Evolutionary conservation across 2,797 vertebrate species (phyloP).

Genomic region (Aplochiton taeniatus): DNA sequence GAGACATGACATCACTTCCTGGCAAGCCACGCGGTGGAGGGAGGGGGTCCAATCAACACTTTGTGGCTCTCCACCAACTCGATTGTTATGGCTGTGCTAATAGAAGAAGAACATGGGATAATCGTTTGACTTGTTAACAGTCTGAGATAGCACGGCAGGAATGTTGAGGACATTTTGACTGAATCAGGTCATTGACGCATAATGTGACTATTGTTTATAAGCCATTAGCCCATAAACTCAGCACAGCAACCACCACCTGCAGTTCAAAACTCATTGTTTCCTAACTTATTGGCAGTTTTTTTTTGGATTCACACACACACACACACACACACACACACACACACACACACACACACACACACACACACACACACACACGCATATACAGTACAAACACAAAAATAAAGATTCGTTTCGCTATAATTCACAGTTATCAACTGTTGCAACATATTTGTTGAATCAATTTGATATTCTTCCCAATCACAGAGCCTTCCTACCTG

Average conservation of each 20-base stretch:
- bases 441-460: no score
- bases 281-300: no score
- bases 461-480: constrained; percentile 30
- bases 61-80: constrained; percentile 10
- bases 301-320: no score
- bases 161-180: constrained; percentile 14
- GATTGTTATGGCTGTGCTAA: constrained; percentile 31
- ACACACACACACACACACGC: not conserved
- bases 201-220: constrained; percentile 19
- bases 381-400: not conserved
- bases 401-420: no score
- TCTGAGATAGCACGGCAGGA: constrained; percentile 25
- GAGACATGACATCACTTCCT: constrained; percentile 9
- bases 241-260: not conserved
- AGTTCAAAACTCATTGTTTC: not conserved
- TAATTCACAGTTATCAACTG: no score
- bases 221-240: constrained; percentile 3
- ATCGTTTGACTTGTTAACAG: constrained; percentile 27
- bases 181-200: constrained; percentile 11
- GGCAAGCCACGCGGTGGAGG: constrained; percentile 5
- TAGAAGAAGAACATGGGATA: constrained; percentile 21
- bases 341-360: no score
- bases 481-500: constrained; percentile 14
- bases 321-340: no score
- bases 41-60: constrained; percentile 17